Conservation (phyloP, 2,888 invertebrate genomes). For the Glaucopsyche alexis region DNA sequence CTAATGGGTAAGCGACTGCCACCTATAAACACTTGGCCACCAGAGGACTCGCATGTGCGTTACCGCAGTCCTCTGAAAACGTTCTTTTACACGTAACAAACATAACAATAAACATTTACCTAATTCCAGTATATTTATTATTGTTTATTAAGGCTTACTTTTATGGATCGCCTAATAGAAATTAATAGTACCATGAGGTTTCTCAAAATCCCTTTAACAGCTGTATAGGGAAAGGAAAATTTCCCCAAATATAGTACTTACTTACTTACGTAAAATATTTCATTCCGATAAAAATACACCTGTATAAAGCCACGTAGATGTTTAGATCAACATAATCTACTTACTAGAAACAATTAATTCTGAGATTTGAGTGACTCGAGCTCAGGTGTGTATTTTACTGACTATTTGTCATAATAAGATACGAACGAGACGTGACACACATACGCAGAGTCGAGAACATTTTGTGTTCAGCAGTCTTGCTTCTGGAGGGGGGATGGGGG, state of each 20-base stretch:
- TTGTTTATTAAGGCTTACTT: background rate
- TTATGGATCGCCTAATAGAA: background rate
- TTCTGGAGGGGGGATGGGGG: too few relatives aligned
- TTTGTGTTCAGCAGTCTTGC: background rate
- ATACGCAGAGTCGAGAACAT: background rate
- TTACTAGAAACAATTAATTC: background rate
- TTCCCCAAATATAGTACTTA: background rate
- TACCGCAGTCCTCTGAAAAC: too few relatives aligned
- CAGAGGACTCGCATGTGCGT: background rate
- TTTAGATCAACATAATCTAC: background rate
- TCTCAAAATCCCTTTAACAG: background rate
- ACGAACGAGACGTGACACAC: background rate
- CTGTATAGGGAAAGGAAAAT: background rate
- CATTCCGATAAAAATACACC: too few relatives aligned
- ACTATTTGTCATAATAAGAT: constrained; percentile 1
- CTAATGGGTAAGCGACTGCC: background rate
- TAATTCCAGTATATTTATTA: constrained; percentile 6
- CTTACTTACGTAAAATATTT: too few relatives aligned
- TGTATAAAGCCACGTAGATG: background rate
- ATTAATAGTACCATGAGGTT: background rate
- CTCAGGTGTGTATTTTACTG: constrained; percentile 1
- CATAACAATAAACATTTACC: background rate
- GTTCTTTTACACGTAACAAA: too few relatives aligned
- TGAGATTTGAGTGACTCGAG: background rate
- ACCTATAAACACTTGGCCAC: background rate